Conservation (phyloP, 2,113 vertebrate species). For the Pelvicachromis taeniatus region DNA sequence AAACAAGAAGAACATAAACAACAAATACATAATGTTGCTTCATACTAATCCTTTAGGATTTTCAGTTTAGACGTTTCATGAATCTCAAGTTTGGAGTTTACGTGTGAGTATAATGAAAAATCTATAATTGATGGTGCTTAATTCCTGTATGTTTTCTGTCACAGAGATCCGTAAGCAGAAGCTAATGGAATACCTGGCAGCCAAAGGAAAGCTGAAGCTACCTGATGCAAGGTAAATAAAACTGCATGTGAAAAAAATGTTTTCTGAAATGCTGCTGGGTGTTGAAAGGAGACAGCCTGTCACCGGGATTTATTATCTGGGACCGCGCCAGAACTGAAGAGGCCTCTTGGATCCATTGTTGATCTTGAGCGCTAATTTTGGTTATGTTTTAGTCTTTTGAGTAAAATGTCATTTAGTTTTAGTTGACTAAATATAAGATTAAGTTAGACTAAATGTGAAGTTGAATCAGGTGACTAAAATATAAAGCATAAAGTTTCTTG, state of each 20-base stretch:
- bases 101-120: not conserved
- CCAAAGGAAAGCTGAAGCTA: conserved; percentile 58
- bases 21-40: not conserved
- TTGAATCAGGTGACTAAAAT: not conserved
- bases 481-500: not conserved
- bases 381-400: not conserved
- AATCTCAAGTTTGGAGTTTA: not conserved
- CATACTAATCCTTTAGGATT: not conserved
- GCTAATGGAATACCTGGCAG: conserved; percentile 68
- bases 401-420: not conserved
- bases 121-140: not conserved
- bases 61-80: not conserved
- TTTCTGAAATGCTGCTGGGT: not conserved
- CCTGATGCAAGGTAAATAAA: conserved; percentile 51
- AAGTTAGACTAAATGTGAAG: not conserved
- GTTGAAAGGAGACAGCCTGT: not conserved
- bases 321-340: not conserved
- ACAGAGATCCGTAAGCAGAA: conserved; percentile 72
- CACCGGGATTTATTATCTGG: not conserved
- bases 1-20: not conserved
- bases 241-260: not conserved
- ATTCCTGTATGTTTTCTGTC: not conserved
- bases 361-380: not conserved
- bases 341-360: not conserved
- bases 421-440: not conserved